phyloP scores from a whole-genome alignment of 2,888 invertebrate genomes.

The Dioctria rufipes region DNA sequence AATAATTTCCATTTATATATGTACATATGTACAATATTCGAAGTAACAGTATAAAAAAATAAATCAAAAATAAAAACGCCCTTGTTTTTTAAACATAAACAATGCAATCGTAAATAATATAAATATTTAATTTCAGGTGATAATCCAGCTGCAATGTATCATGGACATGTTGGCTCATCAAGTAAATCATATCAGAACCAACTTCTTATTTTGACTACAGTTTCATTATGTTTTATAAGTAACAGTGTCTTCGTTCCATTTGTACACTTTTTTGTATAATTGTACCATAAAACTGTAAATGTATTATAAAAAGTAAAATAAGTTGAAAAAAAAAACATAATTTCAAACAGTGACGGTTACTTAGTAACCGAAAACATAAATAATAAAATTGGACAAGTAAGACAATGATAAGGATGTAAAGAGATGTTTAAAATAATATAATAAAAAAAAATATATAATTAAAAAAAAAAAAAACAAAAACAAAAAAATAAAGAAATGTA shows the following conservation, averaged over 20 bases:
- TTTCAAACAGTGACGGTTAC: slow-evolving; percentile 25
- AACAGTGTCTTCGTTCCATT: slow-evolving; percentile 48
- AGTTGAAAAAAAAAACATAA: slow-evolving; percentile 18
- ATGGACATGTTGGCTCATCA: slow-evolving; percentile 71
- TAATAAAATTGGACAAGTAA: slow-evolving; percentile 25
- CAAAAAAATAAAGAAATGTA: slow-evolving; percentile 30
- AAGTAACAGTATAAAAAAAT: too few species aligned
- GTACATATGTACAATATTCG: too few species aligned
- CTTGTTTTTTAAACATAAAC: too few species aligned
- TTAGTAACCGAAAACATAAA: slow-evolving; percentile 37
- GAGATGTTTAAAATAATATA: slow-evolving; percentile 31
- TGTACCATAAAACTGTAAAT: slow-evolving; percentile 39
- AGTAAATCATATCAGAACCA: slow-evolving; percentile 70
- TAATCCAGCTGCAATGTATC: slow-evolving; percentile 86
- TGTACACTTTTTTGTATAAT: slow-evolving; percentile 56
- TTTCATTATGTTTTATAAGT: slow-evolving; percentile 54
- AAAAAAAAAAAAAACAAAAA: too few species aligned
- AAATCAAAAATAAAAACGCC: too few species aligned
- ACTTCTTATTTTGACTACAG: slow-evolving; percentile 61
- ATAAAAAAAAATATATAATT: too few species aligned
- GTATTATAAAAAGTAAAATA: slow-evolving; percentile 31
- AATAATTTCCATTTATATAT: too few species aligned
- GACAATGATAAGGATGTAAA: slow-evolving; percentile 19
- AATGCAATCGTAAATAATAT: too few species aligned
- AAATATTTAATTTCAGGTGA: slow-evolving; percentile 77